These are phyloP conservation scores for Jaculus jaculus DNA, from an alignment of 2,113 vertebrate genomes.

Conservation along the genomic window DNA sequence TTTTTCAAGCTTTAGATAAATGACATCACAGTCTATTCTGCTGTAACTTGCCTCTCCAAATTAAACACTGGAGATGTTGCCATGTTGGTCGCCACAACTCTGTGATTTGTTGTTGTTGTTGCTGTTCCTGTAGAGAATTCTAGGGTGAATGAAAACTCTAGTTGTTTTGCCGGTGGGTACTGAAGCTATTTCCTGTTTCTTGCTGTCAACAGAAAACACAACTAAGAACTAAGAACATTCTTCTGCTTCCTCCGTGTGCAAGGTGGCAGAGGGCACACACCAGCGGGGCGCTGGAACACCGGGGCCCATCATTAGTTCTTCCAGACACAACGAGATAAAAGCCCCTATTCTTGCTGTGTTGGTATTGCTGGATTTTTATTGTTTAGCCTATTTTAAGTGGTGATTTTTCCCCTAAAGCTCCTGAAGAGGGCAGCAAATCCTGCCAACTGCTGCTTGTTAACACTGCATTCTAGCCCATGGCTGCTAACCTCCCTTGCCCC, in stretches of 20 bases:
- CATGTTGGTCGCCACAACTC: not conserved
- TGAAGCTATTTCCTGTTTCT: not conserved
- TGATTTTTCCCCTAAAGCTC: not conserved
- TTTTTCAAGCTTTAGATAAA: constrained; percentile 13
- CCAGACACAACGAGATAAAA: not conserved
- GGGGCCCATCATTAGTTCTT: not conserved
- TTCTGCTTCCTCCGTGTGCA: not conserved
- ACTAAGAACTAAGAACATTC: not conserved
- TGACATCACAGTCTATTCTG: not conserved
- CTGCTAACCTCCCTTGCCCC: not conserved
- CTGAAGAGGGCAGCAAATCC: constrained; percentile 67
- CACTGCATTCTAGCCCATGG: not conserved
- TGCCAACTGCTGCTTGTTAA: not conserved
- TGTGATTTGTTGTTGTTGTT: not conserved
- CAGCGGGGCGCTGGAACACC: not conserved
- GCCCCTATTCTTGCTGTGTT: not conserved
- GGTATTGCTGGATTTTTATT: not conserved
- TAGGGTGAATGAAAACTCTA: not conserved
- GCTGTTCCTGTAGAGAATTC: not conserved
- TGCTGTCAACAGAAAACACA: not conserved
- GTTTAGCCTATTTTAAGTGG: not conserved
- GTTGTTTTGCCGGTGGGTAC: not conserved
- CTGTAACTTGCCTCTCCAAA: not conserved
- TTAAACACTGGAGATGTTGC: not conserved
- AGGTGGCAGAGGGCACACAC: not conserved